Conservation (phyloP, 2,113 vertebrate species). For the Craseonycteris thonglongyai region DNA sequence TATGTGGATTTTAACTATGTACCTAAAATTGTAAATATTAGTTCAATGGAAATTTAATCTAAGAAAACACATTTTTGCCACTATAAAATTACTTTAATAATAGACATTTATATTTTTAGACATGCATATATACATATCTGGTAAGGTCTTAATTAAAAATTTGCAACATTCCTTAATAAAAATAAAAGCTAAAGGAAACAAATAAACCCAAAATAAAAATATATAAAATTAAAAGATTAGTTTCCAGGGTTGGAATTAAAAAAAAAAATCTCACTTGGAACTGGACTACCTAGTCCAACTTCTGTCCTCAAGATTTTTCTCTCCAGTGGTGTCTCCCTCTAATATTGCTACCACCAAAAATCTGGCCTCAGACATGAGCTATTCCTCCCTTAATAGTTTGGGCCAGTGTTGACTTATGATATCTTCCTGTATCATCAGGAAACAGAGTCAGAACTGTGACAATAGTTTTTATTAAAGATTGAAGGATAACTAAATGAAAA, state of each 20-base stretch:
- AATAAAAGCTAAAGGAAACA: slow-evolving; percentile 16
- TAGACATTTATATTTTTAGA: slow-evolving; percentile 18
- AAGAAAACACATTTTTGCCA: background rate
- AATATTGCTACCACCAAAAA: background rate
- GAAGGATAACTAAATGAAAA: background rate
- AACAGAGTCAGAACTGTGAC: background rate
- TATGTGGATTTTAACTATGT: background rate
- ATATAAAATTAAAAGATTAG: background rate
- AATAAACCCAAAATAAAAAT: background rate
- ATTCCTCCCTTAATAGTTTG: background rate
- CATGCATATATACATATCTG: background rate
- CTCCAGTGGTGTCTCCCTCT: background rate
- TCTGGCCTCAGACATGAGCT: background rate
- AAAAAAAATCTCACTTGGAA: background rate
- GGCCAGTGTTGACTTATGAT: background rate
- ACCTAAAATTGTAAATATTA: slow-evolving; percentile 12
- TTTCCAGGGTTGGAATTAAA: background rate
- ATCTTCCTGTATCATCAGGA: background rate
- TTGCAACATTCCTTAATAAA: background rate
- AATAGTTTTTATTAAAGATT: background rate
- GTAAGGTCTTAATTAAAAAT: background rate
- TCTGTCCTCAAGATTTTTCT: background rate
- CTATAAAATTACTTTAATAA: background rate
- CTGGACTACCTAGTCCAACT: background rate
- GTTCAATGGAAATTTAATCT: background rate